Percentiles rank a stretch among this genome's conserved stretches.
Conservation (phyloP, 2,113 vertebrate genomes). For the Hiodon alosoides region DNA sequence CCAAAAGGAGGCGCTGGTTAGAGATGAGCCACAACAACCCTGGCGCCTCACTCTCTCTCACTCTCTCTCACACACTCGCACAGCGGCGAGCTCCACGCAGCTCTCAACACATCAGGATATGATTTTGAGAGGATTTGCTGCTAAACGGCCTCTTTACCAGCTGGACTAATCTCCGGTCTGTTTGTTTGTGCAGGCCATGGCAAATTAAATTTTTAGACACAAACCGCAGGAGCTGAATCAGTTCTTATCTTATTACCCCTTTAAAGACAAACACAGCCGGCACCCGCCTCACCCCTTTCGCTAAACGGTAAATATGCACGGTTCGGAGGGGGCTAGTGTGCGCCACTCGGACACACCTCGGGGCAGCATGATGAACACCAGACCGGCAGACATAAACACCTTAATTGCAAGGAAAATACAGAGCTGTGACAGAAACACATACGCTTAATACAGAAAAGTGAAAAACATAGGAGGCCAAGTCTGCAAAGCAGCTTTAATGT, state of each 20-base stretch:
- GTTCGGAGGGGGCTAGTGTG: neutral
- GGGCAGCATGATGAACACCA: neutral
- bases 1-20: no score
- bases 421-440: conserved; percentile 8
- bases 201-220: conserved; percentile 24
- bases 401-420: conserved; percentile 16
- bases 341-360: neutral
- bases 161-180: neutral
- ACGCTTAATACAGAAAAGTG: neutral
- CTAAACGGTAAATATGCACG: neutral
- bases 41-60: conserved; percentile 2
- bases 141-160: conserved; percentile 16
- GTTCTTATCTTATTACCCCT: neutral
- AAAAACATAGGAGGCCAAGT: neutral
- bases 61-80: neutral
- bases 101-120: conserved; percentile 25
- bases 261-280: neutral
- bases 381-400: conserved; percentile 14
- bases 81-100: neutral
- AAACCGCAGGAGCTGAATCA: conserved; percentile 1
- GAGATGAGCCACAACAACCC: neutral
- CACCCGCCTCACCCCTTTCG: no score
- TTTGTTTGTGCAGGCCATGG: conserved; percentile 18
- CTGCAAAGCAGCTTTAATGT: neutral
- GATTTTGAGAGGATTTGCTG: conserved; percentile 23